phyloP scores from a whole-genome alignment of 2,797 vertebrate genomes.

The Antrozous pallidus region DNA sequence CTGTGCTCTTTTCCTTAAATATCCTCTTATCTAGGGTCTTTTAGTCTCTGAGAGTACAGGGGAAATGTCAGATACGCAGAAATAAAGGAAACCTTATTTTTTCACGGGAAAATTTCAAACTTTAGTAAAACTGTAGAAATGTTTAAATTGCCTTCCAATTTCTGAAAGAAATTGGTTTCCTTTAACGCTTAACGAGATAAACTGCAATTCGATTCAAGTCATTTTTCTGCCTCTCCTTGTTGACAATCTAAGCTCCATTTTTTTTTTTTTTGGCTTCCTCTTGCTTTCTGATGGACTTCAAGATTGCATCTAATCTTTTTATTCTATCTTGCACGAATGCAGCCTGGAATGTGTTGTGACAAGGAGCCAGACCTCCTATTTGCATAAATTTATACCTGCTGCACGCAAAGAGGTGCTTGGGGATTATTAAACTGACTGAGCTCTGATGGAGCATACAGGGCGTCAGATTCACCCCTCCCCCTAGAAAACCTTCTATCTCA shows the following conservation, averaged over 20 bases:
- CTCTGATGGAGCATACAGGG: constrained; percentile 64
- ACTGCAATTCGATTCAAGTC: constrained; percentile 79
- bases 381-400: constrained; percentile 80
- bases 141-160: constrained; percentile 78
- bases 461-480: constrained; percentile 37
- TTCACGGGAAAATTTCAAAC: constrained; percentile 69
- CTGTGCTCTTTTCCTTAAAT: constrained; percentile 52
- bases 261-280: constrained; percentile 69
- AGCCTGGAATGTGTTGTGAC: constrained; percentile 83
- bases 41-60: constrained; percentile 26
- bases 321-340: constrained; percentile 80
- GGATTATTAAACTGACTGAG: constrained; percentile 74
- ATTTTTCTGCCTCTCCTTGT: constrained; percentile 77
- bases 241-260: constrained; percentile 78
- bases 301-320: constrained; percentile 82
- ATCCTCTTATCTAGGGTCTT: constrained; percentile 52
- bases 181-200: constrained; percentile 81
- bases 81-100: constrained; percentile 70
- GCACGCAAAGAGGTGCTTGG: constrained; percentile 66
- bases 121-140: constrained; percentile 79
- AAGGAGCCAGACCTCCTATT: constrained; percentile 81
- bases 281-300: constrained; percentile 81
- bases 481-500: neutral
- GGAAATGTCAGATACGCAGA: constrained; percentile 67
- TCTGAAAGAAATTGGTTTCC: constrained; percentile 80